These are phyloP conservation scores for rat (Rattus norvegicus) DNA, from an alignment of 2,113 vertebrate species.

Conservation along the genomic window DNA sequence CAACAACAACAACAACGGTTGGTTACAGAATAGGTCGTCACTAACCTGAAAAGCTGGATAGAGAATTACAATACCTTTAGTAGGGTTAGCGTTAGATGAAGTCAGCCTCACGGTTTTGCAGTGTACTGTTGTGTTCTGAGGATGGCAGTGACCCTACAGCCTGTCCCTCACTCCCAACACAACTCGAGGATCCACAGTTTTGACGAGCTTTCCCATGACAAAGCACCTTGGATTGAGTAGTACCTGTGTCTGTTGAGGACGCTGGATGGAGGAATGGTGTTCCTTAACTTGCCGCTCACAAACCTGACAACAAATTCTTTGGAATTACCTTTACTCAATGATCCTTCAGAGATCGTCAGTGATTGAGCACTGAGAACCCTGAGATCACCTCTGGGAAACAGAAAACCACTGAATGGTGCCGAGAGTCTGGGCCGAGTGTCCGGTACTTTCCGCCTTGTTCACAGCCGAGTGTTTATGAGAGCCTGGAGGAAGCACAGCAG, in stretches of 20 bases:
- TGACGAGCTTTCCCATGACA: not conserved
- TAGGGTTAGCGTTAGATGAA: not conserved
- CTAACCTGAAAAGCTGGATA: not conserved
- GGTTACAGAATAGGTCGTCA: not conserved
- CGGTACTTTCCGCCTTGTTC: not conserved
- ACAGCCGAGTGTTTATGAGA: slow-evolving; percentile 50
- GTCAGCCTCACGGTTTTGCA: not conserved
- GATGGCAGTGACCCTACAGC: not conserved
- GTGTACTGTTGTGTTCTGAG: not conserved
- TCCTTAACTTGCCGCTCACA: not conserved
- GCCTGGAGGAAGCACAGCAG: slow-evolving; percentile 16
- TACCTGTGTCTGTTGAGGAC: not conserved
- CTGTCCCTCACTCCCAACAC: not conserved
- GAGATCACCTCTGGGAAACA: not conserved
- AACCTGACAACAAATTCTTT: not conserved
- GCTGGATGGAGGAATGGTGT: not conserved
- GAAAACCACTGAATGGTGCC: not conserved
- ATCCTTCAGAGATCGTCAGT: not conserved
- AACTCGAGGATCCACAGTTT: not conserved
- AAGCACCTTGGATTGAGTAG: not conserved
- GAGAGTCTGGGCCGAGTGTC: not conserved
- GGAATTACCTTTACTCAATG: not conserved
- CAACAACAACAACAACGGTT: not conserved
- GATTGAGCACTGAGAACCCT: not conserved
- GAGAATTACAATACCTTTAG: not conserved